Conservation (phyloP, 2,888 invertebrate genomes). For the Drosophila meridiana region DNA sequence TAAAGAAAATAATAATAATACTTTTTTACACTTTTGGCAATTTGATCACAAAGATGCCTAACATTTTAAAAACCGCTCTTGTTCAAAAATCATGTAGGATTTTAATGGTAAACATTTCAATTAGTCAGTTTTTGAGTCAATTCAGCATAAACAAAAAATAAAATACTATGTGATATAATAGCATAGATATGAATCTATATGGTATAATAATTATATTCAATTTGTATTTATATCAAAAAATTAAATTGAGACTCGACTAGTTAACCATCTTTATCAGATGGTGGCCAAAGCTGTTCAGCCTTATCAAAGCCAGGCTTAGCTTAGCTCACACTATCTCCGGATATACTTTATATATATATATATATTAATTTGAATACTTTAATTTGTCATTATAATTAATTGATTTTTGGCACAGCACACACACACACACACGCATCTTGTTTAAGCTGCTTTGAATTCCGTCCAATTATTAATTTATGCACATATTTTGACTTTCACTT, state of each 20-base stretch:
- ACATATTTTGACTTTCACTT: constrained; percentile 68
- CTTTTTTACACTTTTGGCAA: no score
- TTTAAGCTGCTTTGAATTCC: constrained; percentile 9
- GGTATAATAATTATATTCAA: neutral
- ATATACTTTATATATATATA: neutral
- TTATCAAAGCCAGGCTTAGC: neutral
- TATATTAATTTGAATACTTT: neutral
- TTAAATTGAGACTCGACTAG: no score
- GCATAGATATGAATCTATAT: neutral
- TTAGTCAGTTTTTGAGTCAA: no score
- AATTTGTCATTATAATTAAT: neutral
- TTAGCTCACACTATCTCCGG: no score
- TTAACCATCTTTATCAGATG: neutral
- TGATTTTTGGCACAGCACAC: constrained; percentile 16
- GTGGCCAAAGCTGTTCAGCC: neutral
- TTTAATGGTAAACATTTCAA: no score
- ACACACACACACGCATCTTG: neutral
- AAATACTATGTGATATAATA: no score
- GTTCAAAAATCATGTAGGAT: no score
- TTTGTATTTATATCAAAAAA: no score
- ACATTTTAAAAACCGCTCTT: no score
- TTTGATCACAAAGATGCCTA: no score
- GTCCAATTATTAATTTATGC: constrained; percentile 67
- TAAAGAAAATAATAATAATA: no score
- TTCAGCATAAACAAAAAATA: no score